Base-by-base conservation (phyloP, 2,888 invertebrate genomes). In the Pogonocherus hispidulus region DNA sequence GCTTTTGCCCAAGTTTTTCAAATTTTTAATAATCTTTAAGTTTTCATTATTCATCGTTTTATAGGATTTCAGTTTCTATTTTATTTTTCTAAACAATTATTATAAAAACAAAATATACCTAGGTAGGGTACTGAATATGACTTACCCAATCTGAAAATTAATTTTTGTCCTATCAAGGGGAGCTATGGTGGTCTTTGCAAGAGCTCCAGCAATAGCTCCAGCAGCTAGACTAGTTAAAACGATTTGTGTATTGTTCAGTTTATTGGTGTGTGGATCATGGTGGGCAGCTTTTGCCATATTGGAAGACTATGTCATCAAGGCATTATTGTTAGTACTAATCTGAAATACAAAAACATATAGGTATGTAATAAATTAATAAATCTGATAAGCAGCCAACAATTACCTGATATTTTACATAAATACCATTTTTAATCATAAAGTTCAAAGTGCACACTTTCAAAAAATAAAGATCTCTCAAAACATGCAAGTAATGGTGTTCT, bases 161-260 rank as follows among this genome's bases (percentile, higher is more conserved):
- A 99, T 99, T 89, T 99, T 99, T 72, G 98, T 95, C 70, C 99
- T 89, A 87, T 99, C 99, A 62, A 99, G 87, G 0, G 99, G 99
- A 1, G 99, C 99, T 77, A 99, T 99, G 52, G 91, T 91, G 0
- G 99, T 97, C 88, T 99, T 99, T 22, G 99, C 99, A 68, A 95
- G 78, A 2, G 96, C 97, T 18, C 99, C 99, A 23, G 99, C 99
- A 18, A 92, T 86, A 0, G 98, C 99, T 32, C 99, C 99, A 0
- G 98, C 93, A 56, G 92, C 85, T 76, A 99, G 89, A 78, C 97
- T 97, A 67, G 96, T 94, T 74, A 92, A 81, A 63, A 96, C 92
- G 67, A 89, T 86, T 80, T 91, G 87, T 23, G 89, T 84, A 78
- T 90, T 90, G 66, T 85, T 84, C 66, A 87, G 82, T 54, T 74